Base-by-base conservation (phyloP, 2,888 invertebrate genomes). In the Leucoptera coffeella region DNA sequence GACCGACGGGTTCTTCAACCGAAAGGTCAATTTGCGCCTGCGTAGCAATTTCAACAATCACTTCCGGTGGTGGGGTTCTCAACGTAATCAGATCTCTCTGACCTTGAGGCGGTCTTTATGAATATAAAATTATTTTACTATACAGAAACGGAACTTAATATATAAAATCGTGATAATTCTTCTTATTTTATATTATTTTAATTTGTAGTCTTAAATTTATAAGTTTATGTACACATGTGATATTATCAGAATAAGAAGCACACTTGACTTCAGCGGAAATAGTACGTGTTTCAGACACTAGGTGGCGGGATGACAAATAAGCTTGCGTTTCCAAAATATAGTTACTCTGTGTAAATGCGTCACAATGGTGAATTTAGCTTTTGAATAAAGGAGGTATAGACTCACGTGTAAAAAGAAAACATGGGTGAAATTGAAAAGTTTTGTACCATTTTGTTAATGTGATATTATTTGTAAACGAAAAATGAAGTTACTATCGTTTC, bases 1-100 rank as follows among this genome's bases (percentile, higher is more conserved):
- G 85, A 82, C 82, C 83, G 84, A 84, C 83, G 85, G 84, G 82
- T 80, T 82, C 82, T 83, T 79, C 79, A 79, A 82, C 81, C 81
- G 82, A 83, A 84, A 82, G 81, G 78, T 74, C 73, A 72, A 64
- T 67, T 60, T 69, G 75, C 77, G 80, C 81, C 77, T 80, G 82
- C 81, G 82, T 75, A 72, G 65, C 67, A 69, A 67, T 62, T 60
- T 69, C 58, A 65, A 67, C 51, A 64, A 57, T 67, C 64, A 64
- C 62, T 72, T 72, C 71, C 71, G 56, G 61, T 60, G 35, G 51
- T 50, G 67, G 71, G 71, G 69, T 67, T 69, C 69, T 49, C 71
- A 69, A 56, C 53, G 53, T 52, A 52, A 50, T 42, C 33, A 43
- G 50, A 56, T 50, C 41, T 54, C 56, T 47, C 50, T 47, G 33